Percentiles rank a stretch among this genome's conserved stretches.
These are phyloP conservation scores for Aulostomus chinensis DNA, from an alignment of 2,797 vertebrate species.

Conservation along the genomic window DNA sequence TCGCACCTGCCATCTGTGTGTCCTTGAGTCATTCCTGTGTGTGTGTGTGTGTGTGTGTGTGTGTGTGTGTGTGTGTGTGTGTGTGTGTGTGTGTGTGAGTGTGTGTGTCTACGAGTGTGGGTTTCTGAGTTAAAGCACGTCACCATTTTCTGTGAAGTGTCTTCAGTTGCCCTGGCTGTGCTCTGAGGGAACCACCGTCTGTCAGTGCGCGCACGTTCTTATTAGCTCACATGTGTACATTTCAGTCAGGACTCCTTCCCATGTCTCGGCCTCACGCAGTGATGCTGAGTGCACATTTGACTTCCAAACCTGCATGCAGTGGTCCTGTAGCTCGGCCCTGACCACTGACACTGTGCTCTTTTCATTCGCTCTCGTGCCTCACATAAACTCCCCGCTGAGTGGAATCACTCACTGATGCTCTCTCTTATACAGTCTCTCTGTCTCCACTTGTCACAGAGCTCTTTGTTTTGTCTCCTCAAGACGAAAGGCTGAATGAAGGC, in stretches of 20 bases:
- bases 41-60: conserved; percentile 31
- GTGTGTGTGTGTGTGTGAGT: conserved; percentile 33
- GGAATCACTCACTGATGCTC: conserved; percentile 41
- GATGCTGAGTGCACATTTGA: conserved; percentile 19
- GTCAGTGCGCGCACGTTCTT: conserved; percentile 17
- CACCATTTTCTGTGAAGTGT: conserved; percentile 46
- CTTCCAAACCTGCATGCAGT: conserved; percentile 6
- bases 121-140: conserved; percentile 24
- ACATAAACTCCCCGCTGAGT: conserved; percentile 46
- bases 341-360: conserved; percentile 42
- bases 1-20: conserved; percentile 74
- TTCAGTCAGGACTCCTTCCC: conserved; percentile 6
- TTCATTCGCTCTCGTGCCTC: conserved; percentile 47
- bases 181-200: conserved; percentile 48
- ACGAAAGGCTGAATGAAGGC: conserved; percentile 41
- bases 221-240: conserved; percentile 1
- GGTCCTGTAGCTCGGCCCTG: conserved; percentile 6
- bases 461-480: conserved; percentile 52
- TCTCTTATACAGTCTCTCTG: conserved; percentile 43
- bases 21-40: conserved; percentile 51
- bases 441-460: conserved; percentile 55
- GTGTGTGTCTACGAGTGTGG: too few species aligned
- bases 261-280: conserved; percentile 17
- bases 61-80: conserved; percentile 22
- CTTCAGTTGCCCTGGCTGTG: conserved; percentile 52